Evolutionary conservation across 53 echinoderm and acorn worm species (phyloP), one percentile per base, ranked within the genome.

Genomic region (Antedon mediterranea): DNA sequence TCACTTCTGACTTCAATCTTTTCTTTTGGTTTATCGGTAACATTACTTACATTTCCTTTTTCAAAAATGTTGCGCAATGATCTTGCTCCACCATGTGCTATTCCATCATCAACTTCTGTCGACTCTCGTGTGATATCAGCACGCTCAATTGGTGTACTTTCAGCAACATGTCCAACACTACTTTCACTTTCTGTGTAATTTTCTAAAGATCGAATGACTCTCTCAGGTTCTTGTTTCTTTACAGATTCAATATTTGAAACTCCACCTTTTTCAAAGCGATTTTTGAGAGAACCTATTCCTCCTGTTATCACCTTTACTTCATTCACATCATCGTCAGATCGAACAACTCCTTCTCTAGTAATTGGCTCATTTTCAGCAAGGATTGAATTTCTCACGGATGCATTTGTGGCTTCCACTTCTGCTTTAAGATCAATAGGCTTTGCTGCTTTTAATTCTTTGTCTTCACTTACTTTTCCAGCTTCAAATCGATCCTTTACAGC

Each of bases 1-100:
- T 79, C 78, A 3, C 37, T 77, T 76, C 34, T 57, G 11, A 57
- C 11, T 57, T 57, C 9, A 18, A 57, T 57, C 57, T 57, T 57
- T 2, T 57, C 57, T 57, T 57, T 83, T 28, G 89, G 85, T 70
- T 85, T 89, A 82, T 87, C 91, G 31, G 77, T 86, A 4, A 89
- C 80, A 74, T 94, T 94, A 79, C 89, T 89, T 31, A 91, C 94
- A 72, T 85, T 83, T 44, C 94, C 94, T 77, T 89, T 85, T 79
- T 94, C 94, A 80, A 94, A 94, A 71, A 89, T 78, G 72, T 82
- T 87, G 32, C 82, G 80, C 13, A 94, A 83, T 0, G 83, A 84
- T 33, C 82, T 79, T 29, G 91, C 89, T 29, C 82, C 82, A 6
- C 88, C 88, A 33, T 57, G 57, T 57, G 57, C 9, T 57, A 57